Conservation (phyloP, 2,888 invertebrate species). For the Ornithoptera alexandrae region DNA sequence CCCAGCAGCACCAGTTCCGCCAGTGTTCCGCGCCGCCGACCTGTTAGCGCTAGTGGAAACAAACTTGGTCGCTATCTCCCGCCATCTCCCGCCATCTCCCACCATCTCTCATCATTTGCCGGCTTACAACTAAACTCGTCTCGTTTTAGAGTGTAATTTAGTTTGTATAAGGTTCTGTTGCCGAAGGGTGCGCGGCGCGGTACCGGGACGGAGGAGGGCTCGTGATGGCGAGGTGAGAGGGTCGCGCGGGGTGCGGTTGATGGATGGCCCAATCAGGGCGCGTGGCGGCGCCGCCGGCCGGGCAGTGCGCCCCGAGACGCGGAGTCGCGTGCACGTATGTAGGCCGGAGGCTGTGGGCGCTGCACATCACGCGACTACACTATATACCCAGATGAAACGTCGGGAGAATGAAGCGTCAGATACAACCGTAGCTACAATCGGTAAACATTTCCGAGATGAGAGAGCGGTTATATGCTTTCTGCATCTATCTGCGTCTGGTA, state of each 20-base stretch:
- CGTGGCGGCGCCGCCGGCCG: constrained; percentile 74
- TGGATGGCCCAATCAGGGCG: constrained; percentile 81
- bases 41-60: constrained; percentile 53
- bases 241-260: constrained; percentile 66
- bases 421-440: not conserved
- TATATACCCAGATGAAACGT: not conserved
- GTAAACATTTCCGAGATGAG: too few relatives aligned
- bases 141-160: constrained; percentile 45
- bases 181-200: constrained; percentile 25
- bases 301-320: constrained; percentile 69
- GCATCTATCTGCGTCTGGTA: too few relatives aligned
- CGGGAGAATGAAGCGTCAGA: not conserved
- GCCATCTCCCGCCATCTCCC: not conserved
- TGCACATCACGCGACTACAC: not conserved
- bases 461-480: too few relatives aligned
- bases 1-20: too few relatives aligned
- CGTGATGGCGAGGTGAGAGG: too few relatives aligned
- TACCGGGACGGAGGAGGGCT: too few relatives aligned
- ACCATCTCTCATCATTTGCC: not conserved
- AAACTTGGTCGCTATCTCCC: constrained; percentile 15
- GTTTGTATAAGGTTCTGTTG: constrained; percentile 34
- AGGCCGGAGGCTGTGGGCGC: constrained; percentile 31
- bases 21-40: too few relatives aligned
- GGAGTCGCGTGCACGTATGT: constrained; percentile 49
- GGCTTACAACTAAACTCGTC: constrained; percentile 29